These are phyloP conservation scores for Spizaetus ornatus DNA, from an alignment of 2,113 vertebrate species.

Conservation along the genomic window DNA sequence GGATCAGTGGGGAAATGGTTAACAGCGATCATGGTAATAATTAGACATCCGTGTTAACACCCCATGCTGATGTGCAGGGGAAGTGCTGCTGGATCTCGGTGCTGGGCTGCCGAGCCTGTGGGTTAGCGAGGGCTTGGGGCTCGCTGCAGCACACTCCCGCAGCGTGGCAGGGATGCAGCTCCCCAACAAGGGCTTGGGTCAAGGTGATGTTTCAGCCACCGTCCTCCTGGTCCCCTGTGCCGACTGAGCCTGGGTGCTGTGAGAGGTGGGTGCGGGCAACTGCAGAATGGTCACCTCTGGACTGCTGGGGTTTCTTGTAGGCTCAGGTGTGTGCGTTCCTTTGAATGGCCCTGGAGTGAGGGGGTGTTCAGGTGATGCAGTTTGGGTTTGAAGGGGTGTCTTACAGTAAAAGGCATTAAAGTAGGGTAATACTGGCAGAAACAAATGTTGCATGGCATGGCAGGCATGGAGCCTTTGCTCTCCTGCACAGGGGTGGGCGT, in stretches of 20 bases:
- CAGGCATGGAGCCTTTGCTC: not conserved
- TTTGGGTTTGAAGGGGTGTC: not conserved
- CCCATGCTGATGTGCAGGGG: not conserved
- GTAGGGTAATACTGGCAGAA: not conserved
- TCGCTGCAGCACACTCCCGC: rapidly evolving
- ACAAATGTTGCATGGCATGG: not conserved
- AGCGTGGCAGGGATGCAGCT: not conserved
- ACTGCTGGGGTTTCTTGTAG: not conserved
- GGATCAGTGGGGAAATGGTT: not conserved
- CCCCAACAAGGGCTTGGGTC: rapidly evolving
- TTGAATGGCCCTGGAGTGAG: not conserved
- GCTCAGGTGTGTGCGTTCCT: not conserved
- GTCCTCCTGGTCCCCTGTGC: not conserved
- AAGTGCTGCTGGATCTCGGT: not conserved
- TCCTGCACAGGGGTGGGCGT: not conserved
- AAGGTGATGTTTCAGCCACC: rapidly evolving
- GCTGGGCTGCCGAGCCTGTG: not conserved
- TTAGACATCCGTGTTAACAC: not conserved
- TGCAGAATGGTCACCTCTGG: not conserved
- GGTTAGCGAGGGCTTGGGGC: rapidly evolving
- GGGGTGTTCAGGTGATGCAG: not conserved
- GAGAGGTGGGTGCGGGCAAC: rapidly evolving
- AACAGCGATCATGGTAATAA: not conserved
- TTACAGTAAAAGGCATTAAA: not conserved
- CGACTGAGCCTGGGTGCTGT: rapidly evolving